Evolutionary conservation across 2,888 invertebrate genomes (phyloP).

Genomic region (Protonemura montana): DNA sequence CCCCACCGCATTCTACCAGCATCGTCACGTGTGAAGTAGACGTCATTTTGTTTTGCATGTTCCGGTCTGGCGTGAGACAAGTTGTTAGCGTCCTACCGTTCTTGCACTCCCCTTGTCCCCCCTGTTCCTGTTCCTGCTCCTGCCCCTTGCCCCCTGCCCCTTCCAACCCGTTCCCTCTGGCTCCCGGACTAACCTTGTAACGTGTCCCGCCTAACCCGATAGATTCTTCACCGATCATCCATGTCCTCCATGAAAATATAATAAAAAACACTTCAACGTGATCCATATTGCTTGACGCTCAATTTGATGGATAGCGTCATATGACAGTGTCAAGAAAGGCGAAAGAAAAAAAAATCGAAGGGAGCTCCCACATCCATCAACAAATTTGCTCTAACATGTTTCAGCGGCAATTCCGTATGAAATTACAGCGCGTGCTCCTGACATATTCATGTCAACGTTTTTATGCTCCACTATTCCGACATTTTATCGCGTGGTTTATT

Average conservation of each 20-base stretch:
- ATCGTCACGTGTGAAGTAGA: neutral
- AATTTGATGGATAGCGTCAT: slow-evolving; percentile 39
- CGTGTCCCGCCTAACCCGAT: neutral
- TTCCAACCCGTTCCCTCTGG: neutral
- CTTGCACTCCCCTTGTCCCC: too few relatives aligned
- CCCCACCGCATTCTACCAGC: neutral
- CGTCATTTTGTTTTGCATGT: slow-evolving; percentile 9
- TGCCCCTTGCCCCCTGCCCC: too few relatives aligned
- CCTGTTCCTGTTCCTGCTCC: too few relatives aligned
- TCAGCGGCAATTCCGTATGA: slow-evolving; percentile 34
- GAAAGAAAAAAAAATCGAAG: slow-evolving; percentile 21
- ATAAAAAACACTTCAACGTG: slow-evolving; percentile 34
- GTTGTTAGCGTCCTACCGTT: neutral
- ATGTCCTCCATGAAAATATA: slow-evolving; percentile 34
- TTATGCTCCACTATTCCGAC: neutral
- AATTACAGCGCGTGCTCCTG: slow-evolving; percentile 35
- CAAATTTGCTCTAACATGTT: slow-evolving; percentile 36
- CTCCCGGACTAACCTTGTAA: neutral
- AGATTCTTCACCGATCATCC: slow-evolving; percentile 28
- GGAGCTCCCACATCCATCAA: slow-evolving; percentile 38
- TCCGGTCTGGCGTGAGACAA: neutral
- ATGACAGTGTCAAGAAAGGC: slow-evolving; percentile 40
- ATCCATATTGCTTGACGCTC: slow-evolving; percentile 21
- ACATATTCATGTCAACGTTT: slow-evolving; percentile 39
- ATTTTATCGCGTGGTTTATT: neutral